These are phyloP conservation scores for Amphiduros pacificus DNA, from an alignment of 2,888 invertebrate genomes.

Conservation along the genomic window DNA sequence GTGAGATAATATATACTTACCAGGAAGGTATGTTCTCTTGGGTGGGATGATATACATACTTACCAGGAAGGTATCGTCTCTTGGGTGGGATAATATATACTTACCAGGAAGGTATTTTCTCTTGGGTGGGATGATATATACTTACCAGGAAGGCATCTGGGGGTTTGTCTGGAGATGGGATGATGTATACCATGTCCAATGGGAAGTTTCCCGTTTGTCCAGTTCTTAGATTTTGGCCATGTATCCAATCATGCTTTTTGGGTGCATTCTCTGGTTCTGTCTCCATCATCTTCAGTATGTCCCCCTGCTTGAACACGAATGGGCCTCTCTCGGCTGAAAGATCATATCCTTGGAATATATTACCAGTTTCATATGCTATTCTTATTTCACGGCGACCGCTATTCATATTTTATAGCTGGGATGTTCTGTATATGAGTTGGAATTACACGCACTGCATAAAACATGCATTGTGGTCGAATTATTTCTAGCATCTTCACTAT, in stretches of 20 bases:
- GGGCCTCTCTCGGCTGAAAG: constrained; percentile 2
- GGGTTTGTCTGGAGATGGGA: constrained; percentile 32
- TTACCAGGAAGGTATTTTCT: background rate
- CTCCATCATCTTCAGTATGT: constrained; percentile 31
- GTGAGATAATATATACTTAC: too few species aligned
- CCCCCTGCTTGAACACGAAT: constrained; percentile 32
- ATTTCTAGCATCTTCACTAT: background rate
- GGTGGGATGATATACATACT: too few species aligned
- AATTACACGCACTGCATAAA: too few species aligned
- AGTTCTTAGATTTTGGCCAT: constrained; percentile 22
- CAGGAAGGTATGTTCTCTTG: too few species aligned
- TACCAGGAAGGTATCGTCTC: too few species aligned
- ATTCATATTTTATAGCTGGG: background rate
- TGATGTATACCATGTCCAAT: constrained; percentile 31
- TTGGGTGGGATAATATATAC: too few species aligned
- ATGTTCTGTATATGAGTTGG: background rate
- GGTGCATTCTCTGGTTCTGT: constrained; percentile 11
- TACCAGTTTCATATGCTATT: too few species aligned
- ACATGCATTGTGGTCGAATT: background rate
- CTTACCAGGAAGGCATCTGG: constrained; percentile 33
- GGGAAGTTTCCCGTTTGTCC: constrained; percentile 28
- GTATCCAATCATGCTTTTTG: constrained; percentile 30
- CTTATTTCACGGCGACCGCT: too few species aligned
- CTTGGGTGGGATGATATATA: background rate
- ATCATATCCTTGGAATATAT: too few species aligned